Conservation (phyloP, 2,888 invertebrate species). For the Mesorhabditis spiculigera region DNA sequence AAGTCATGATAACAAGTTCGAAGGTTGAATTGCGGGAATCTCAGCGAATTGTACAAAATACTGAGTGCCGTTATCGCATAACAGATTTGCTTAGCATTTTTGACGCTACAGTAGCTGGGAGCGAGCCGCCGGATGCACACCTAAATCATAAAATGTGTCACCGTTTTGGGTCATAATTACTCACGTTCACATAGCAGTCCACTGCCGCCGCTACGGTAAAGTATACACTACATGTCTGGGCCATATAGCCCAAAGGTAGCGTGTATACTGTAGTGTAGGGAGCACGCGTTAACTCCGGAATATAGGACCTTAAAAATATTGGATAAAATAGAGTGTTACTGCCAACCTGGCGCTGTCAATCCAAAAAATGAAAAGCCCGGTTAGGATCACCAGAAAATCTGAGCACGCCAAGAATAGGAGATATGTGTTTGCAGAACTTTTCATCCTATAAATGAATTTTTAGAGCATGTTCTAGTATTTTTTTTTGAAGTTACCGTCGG, state of each 20-base stretch:
- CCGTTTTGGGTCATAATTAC: conserved; percentile 10
- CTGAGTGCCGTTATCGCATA: conserved; percentile 38
- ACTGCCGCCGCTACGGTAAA: conserved; percentile 58
- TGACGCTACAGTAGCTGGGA: conserved; percentile 47
- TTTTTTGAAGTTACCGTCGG: conserved; percentile 26
- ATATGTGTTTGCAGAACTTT: conserved; percentile 55
- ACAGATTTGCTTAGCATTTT: conserved; percentile 45
- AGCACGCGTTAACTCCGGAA: conserved; percentile 47
- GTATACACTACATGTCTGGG: conserved; percentile 57
- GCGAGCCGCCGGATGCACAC: conserved; percentile 44
- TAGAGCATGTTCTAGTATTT: conserved; percentile 6
- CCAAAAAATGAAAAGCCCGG: conserved; percentile 58
- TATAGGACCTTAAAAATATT: conserved; percentile 31
- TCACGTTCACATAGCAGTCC: conserved; percentile 57
- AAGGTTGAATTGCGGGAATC: conserved; percentile 57
- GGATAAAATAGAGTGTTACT: background rate
- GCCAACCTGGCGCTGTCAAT: conserved; percentile 33
- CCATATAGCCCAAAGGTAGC: conserved; percentile 57
- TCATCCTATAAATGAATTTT: conserved; percentile 18
- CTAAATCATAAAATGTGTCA: background rate
- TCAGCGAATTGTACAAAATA: conserved; percentile 54
- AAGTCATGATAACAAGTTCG: conserved; percentile 50
- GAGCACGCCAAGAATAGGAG: conserved; percentile 53
- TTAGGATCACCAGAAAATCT: conserved; percentile 57
- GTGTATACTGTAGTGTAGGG: conserved; percentile 56